Evolutionary conservation across 2,797 vertebrate genomes (phyloP), one percentile per base, ranked within the genome.

Genomic region (Iguana delicatissima): DNA sequence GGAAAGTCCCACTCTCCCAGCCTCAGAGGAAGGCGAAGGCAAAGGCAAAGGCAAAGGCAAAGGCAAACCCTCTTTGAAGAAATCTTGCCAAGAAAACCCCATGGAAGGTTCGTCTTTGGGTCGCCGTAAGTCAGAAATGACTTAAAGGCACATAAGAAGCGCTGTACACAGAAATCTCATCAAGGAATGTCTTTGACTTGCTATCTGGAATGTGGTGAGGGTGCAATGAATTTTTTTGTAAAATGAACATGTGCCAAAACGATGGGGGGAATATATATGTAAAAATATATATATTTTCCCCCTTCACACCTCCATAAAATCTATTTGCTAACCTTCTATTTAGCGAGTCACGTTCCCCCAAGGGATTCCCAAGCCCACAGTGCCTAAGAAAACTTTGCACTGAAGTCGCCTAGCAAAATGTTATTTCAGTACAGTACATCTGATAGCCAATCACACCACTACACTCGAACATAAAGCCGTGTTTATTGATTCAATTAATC

Each of bases 401-500:
- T 91, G 93, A 95, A 95, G 90, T 90, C 90, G 90, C 88, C 90
- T 77, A 95, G 93, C 85, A 64, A 92, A 96, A 95, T 93, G 92
- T 96, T 96, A 89, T 96, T 96, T 96, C 93, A 95, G 94, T 81
- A 92, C 67, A 6, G 93, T 92, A 90, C n/a, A 94, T 95, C 94
- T 96, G 95, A 96, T 95, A 95, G 94, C 94, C 92, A 90, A 95
- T 96, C 92, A 20, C 87, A 92, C 95, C 92, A 93, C 95, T 96
- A 95, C 95, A 94, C 93, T 89, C 89, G 93, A 95, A 96, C 94
- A 94, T 95, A 95, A 95, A 93, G 88, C 95, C 91, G 91, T 92
- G 96, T 95, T 96, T 96, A 96, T 96, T 95, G 95, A 95, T 93
- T 96, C 93, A 94, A 95, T 95, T 96, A 96, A 95, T 96, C 85